Evolutionary conservation across 2,113 vertebrate species (phyloP), one percentile per base, ranked within the genome.

Genomic region (Australoheros scitulus): DNA sequence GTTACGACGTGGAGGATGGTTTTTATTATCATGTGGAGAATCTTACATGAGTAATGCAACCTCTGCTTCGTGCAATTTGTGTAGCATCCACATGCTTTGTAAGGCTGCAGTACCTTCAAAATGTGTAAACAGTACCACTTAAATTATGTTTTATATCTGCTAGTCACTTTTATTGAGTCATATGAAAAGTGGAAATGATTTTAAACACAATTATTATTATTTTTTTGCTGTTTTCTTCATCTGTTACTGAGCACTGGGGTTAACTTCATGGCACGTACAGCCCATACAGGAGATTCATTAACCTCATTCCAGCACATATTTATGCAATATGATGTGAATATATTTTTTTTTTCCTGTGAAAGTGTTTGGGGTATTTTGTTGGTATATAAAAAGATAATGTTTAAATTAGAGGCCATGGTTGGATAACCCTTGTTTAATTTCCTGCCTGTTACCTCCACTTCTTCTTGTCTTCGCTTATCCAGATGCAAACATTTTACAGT

Each of bases 281-380:
- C 76, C 79, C 84, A 79, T 58, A 72, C 63, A 65, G 88, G 83
- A 60, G 63, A 72, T 82, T 76, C 79, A 87, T 93, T 72, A 80
- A 91, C 86, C 89, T 92, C 88, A 92, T 94, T 92, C 85, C 90
- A 87, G 90, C 87, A 91, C 84, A 92, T 94, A 86, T 89, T 93
- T 94, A 93, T 92, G 91, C 91, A 94, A 94, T 90, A 89, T 91
- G 83, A 88, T 89, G 90, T 93, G 89, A 89, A 91, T 89, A 86
- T 88, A 80, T 91, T 15, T 50, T 68, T 11, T 11, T 89, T 92
- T 90, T 90, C 29, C 87, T 88, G 91, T 90, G 36, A 82, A 83
- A 83, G 76, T 77, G 60, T 87, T 82, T 85, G 64, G 58, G n/a
- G 76, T 85, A 64, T 81, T 83, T 84, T 58, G 64, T 80, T 91